These are phyloP conservation scores for Hylaea fasciaria DNA, from an alignment of 2,888 invertebrate species.

Conservation along the genomic window DNA sequence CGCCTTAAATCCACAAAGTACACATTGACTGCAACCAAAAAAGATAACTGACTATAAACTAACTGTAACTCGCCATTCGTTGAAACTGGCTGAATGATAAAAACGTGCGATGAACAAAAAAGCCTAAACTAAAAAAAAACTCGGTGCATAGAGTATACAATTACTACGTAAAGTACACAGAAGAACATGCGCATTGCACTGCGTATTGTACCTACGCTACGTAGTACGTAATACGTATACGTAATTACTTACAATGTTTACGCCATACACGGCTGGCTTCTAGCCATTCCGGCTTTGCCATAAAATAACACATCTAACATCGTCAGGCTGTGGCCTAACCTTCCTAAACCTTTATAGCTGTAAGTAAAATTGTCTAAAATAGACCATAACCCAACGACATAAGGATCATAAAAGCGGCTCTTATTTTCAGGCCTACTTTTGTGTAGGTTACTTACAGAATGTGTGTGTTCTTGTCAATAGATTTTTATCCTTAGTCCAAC, in stretches of 20 bases:
- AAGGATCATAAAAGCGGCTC: neutral
- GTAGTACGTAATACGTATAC: too few relatives aligned
- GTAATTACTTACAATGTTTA: slow-evolving; percentile 12
- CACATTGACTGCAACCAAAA: too few relatives aligned
- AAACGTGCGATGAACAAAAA: too few relatives aligned
- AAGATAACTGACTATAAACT: too few relatives aligned
- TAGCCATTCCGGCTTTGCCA: slow-evolving; percentile 13
- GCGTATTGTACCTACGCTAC: neutral
- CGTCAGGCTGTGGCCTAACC: slow-evolving; percentile 5
- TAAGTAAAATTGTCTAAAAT: slow-evolving; percentile 15
- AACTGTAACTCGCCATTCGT: too few relatives aligned
- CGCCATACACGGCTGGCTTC: slow-evolving; percentile 8
- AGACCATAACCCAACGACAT: slow-evolving; percentile 6
- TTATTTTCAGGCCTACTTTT: neutral
- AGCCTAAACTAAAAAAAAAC: too few relatives aligned
- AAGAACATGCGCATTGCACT: neutral
- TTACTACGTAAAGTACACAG: too few relatives aligned
- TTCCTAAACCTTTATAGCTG: neutral
- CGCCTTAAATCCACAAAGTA: too few relatives aligned
- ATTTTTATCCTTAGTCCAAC: neutral
- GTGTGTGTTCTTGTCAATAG: neutral
- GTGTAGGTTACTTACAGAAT: neutral
- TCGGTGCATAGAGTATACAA: too few relatives aligned
- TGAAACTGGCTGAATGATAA: too few relatives aligned
- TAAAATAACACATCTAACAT: slow-evolving; percentile 28